Percentiles rank a stretch among this genome's conserved stretches.
These are phyloP conservation scores for Ditula angustiorana DNA, from an alignment of 2,888 invertebrate species.

Conservation along the genomic window DNA sequence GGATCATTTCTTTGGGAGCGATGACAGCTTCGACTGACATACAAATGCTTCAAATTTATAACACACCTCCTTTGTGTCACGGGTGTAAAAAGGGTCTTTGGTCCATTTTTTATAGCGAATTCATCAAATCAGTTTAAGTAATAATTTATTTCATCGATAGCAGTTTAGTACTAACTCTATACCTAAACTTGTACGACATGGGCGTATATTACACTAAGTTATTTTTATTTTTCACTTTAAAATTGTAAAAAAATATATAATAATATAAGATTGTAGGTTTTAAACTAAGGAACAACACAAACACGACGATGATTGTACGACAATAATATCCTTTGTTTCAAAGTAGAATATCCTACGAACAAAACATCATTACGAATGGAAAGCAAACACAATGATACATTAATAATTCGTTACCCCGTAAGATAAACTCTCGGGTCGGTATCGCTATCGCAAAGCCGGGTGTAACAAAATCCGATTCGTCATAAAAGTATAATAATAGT, in stretches of 20 bases:
- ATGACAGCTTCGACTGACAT: neutral
- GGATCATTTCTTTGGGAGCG: neutral
- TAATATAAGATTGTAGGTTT: neutral
- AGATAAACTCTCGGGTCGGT: constrained; percentile 54
- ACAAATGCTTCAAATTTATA: neutral
- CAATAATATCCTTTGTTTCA: neutral
- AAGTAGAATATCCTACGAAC: constrained; percentile 12
- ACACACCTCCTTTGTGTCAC: neutral
- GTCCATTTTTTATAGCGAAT: neutral
- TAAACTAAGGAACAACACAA: neutral
- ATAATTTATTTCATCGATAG: neutral
- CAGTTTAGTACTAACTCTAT: neutral
- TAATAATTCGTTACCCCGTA: constrained; percentile 38
- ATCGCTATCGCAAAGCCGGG: constrained; percentile 63
- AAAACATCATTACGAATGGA: constrained; percentile 35
- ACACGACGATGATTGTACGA: neutral
- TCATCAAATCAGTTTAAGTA: too few relatives aligned
- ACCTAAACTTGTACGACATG: neutral
- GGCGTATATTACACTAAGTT: neutral
- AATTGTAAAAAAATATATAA: neutral
- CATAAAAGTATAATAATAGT: constrained; percentile 86
- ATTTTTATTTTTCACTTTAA: neutral
- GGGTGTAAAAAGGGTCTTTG: neutral
- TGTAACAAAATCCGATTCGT: constrained; percentile 82
- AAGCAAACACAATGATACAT: constrained; percentile 31